These are phyloP conservation scores for Elgaria multicarinata DNA, from an alignment of 2,113 vertebrate species.

Conservation along the genomic window DNA sequence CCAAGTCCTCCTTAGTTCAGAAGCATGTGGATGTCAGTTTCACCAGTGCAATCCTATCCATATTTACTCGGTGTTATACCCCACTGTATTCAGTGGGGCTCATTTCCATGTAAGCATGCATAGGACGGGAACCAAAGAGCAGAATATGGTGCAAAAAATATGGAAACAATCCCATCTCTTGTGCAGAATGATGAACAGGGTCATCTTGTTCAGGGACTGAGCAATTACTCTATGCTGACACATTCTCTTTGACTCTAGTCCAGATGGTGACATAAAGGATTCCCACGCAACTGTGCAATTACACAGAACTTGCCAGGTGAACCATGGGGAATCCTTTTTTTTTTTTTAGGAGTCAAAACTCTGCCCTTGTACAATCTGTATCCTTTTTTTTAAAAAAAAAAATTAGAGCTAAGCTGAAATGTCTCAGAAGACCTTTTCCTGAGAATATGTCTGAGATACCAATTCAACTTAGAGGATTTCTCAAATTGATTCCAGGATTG, in stretches of 20 bases:
- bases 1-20: slow-evolving; percentile 57
- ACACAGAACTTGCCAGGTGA: background rate
- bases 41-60: background rate
- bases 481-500: background rate
- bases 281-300: background rate
- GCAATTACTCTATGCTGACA: slow-evolving; percentile 26
- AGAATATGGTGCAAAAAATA: slow-evolving; percentile 53
- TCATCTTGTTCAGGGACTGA: accelerated
- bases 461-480: background rate
- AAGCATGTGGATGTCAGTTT: slow-evolving; percentile 44
- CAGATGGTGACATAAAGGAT: background rate
- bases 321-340: background rate
- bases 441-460: too few species aligned
- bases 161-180: slow-evolving; percentile 45
- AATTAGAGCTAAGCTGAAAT: too few species aligned
- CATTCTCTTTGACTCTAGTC: background rate
- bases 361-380: background rate
- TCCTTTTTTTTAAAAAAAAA: too few species aligned
- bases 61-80: background rate
- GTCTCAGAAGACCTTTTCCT: too few species aligned
- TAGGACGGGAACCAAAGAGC: slow-evolving; percentile 33
- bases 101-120: background rate
- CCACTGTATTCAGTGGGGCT: background rate
- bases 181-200: slow-evolving; percentile 30
- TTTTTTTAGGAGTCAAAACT: background rate